Evolutionary conservation across 2,113 vertebrate species (phyloP).

Genomic region (Callopanchax toddi): DNA sequence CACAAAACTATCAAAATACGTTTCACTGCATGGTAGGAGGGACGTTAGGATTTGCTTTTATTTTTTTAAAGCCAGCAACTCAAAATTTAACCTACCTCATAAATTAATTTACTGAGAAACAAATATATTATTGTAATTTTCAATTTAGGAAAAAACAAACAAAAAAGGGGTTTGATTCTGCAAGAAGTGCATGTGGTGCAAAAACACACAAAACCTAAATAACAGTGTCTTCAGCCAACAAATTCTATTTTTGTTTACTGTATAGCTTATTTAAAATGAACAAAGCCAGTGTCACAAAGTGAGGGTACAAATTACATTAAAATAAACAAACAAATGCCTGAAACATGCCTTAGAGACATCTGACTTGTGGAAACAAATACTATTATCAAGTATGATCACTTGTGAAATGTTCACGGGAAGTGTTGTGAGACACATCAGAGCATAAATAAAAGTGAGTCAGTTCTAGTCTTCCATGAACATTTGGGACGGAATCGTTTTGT

Average conservation of each 20-base stretch:
- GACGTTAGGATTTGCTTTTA: background rate
- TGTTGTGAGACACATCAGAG: background rate
- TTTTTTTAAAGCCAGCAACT: background rate
- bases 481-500: background rate
- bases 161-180: background rate
- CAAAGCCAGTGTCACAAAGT: background rate
- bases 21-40: background rate
- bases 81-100: background rate
- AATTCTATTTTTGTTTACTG: background rate
- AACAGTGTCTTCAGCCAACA: background rate
- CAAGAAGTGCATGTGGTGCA: background rate
- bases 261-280: background rate
- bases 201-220: conserved; percentile 4
- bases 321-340: background rate
- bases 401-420: background rate
- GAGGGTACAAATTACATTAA: background rate
- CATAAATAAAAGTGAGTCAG: background rate
- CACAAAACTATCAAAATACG: background rate
- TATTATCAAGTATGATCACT: background rate
- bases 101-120: background rate
- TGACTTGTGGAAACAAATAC: background rate
- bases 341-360: background rate
- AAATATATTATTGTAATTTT: conserved; percentile 1
- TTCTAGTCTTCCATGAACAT: background rate
- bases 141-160: background rate